Evolutionary conservation across 1,140 invertebrate species (phyloP).

Genomic region (Zaprionus camerounensis): DNA sequence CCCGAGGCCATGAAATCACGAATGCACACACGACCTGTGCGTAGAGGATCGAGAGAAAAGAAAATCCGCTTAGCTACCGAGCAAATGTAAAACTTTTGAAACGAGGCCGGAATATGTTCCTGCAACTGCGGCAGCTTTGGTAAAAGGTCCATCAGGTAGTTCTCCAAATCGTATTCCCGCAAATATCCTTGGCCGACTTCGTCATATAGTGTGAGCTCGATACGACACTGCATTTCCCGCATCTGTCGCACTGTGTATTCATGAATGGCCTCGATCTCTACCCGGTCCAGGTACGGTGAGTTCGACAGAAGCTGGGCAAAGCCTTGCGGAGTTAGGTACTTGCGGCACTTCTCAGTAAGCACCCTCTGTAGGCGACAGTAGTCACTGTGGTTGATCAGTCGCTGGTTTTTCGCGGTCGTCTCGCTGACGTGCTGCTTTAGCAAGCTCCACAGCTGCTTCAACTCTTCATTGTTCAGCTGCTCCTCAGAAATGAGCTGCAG

Average conservation of each 20-base stretch:
- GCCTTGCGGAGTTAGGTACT: constrained; percentile 93
- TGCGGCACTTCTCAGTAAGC: constrained; percentile 89
- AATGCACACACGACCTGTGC: constrained; percentile 95
- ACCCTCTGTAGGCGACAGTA: constrained; percentile 91
- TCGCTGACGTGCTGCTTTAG: constrained; percentile 92
- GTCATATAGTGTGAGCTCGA: constrained; percentile 97
- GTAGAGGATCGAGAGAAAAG: constrained; percentile 96
- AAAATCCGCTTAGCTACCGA: constrained; percentile 97
- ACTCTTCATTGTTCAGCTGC: constrained; percentile 93
- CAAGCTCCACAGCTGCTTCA: constrained; percentile 93
- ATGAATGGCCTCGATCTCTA: constrained; percentile 93
- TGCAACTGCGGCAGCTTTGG: constrained; percentile 95
- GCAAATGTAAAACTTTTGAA: constrained; percentile 98
- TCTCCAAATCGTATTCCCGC: constrained; percentile 95
- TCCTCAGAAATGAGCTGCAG: constrained; percentile 93
- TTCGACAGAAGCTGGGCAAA: constrained; percentile 94
- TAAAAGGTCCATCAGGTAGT: constrained; percentile 96
- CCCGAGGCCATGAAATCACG: constrained; percentile 95
- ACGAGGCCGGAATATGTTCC: constrained; percentile 93
- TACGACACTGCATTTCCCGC: constrained; percentile 96
- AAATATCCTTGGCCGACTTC: constrained; percentile 96
- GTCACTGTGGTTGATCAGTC: constrained; percentile 93
- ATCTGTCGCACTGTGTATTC: constrained; percentile 98
- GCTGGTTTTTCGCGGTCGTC: constrained; percentile 89
- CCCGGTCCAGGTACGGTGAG: constrained; percentile 90